These are phyloP conservation scores for Drosophila subquinaria DNA, from an alignment of 2,888 invertebrate genomes.

Conservation along the genomic window DNA sequence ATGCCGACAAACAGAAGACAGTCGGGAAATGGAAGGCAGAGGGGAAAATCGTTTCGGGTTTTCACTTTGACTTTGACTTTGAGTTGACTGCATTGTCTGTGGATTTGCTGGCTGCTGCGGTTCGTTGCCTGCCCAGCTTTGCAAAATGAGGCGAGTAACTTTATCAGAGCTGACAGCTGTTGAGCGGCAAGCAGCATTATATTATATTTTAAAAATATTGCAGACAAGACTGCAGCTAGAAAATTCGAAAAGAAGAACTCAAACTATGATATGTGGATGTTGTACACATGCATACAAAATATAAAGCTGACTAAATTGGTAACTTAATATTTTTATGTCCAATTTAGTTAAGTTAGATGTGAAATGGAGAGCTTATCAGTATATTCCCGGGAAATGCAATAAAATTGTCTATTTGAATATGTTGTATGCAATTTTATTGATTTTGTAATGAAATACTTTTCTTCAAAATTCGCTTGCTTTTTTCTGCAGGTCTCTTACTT, in stretches of 20 bases:
- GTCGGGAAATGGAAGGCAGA: not conserved
- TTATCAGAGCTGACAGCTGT: conserved; percentile 15
- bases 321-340: not conserved
- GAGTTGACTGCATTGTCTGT: conserved; percentile 32
- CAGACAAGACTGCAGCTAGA: not conserved
- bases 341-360: not conserved
- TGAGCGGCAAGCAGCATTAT: conserved; percentile 10
- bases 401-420: not conserved
- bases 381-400: not conserved
- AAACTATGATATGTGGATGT: not conserved
- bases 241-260: not conserved
- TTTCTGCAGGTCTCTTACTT: conserved; percentile 95
- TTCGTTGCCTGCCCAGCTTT: conserved; percentile 12
- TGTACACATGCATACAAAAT: conserved; percentile 20
- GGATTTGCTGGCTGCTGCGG: conserved; percentile 29
- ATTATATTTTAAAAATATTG: conserved; percentile 9
- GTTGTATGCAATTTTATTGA: conserved; percentile 14
- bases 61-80: conserved; percentile 15
- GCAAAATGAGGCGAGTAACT: conserved; percentile 19
- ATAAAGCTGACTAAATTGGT: not conserved
- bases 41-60: conserved; percentile 1
- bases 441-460: conserved; percentile 25
- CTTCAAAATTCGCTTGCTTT: conserved; percentile 20
- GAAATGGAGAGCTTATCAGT: not conserved
- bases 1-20: not conserved